Evolutionary conservation across 1,140 invertebrate genomes (phyloP), one percentile per base, ranked within the genome.

Genomic region (Ceratosolen solmsi): DNA sequence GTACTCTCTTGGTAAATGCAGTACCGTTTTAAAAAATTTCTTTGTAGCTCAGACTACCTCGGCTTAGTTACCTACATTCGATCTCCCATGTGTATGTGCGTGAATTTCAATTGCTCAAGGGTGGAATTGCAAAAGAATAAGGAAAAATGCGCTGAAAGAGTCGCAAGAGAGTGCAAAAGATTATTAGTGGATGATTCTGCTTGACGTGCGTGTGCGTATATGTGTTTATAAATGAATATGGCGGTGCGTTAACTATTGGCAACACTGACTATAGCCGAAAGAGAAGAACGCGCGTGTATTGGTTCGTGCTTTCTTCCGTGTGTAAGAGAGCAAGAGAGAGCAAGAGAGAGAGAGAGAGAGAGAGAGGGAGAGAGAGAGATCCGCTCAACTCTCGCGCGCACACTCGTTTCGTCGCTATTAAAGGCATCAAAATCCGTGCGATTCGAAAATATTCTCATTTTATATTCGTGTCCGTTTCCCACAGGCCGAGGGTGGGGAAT

Each of bases 361-460:
- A 68, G 30, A 8, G 49, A 49, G 46, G 5, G 20, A 51, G 70
- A 58, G 33, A 38, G 30, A 71, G 70, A 73, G 36, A 73, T 30
- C 78, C 7, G 15, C 27, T n/a, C 20, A 82, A 82, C 74, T 33
- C 54, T 41, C 54, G 36, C 51, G 78, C 78, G 78, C 78, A 65
- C 68, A 33, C 41, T 71, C 79, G 70, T 46, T 51, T 72, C 83
- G 80, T 83, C 84, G 83, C 85, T 87, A 86, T 86, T 87, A 86
- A 87, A 86, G 82, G 84, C 86, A 86, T 87, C 84, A 86, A 86
- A 87, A 87, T 87, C 85, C 82, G 84, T 83, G 83, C 84, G 86
- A 87, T 88, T 88, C 86, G 86, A 88, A 89, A 90, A 89, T 89
- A 89, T 90, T 89, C 87, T 88, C 86, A 89, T 88, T 87, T 86